A percentile compares a stretch with the other conserved stretches of the same genome.
Conservation (phyloP, 2,888 invertebrate species). For the Eupithecia exiguata region DNA sequence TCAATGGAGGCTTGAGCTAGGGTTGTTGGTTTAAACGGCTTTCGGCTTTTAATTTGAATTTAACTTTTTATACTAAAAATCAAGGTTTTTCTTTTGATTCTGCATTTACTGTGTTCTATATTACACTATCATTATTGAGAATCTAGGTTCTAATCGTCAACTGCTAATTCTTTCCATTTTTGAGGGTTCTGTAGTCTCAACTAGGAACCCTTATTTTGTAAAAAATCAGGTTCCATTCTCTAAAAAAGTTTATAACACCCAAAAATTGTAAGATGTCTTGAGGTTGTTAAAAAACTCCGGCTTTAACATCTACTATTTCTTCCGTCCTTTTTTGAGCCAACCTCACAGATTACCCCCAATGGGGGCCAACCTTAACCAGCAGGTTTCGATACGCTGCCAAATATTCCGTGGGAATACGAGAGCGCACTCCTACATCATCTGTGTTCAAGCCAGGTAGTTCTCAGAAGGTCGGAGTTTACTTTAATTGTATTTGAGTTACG, state of each 20-base stretch:
- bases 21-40: constrained; percentile 5
- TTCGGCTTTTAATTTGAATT: constrained; percentile 12
- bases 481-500: constrained; percentile 17
- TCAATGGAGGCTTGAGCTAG: constrained; percentile 35
- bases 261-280: not conserved
- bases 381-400: constrained; percentile 36
- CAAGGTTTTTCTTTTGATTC: not conserved
- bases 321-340: constrained; percentile 1
- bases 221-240: not conserved
- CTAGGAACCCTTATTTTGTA: not conserved
- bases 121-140: not conserved
- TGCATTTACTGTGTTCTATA: not conserved
- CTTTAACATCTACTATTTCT: not conserved
- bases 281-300: not conserved
- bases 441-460: constrained; percentile 38
- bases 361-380: constrained; percentile 4
- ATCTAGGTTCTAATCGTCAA: not conserved
- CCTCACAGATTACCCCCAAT: no score
- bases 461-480: constrained; percentile 19
- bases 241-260: not conserved
- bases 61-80: not conserved
- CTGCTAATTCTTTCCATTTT: not conserved
- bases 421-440: constrained; percentile 24
- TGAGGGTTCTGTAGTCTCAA: not conserved
- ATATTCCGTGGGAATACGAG: constrained; percentile 52